phyloP scores from a whole-genome alignment of 1,140 invertebrate genomes.

The Drosophila pachea region DNA sequence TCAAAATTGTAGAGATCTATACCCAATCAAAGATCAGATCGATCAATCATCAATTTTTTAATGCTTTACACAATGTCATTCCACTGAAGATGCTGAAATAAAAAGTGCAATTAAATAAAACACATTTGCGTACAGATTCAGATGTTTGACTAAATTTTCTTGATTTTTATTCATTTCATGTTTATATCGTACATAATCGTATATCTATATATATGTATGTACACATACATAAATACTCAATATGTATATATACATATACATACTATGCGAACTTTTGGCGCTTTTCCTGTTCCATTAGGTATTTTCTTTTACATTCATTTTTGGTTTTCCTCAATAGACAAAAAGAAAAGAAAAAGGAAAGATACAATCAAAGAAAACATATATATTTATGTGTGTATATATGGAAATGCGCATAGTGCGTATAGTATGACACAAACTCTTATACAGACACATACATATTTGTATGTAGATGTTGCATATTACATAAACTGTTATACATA shows the following conservation, averaged over 20 bases:
- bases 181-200: slow-evolving; percentile 25
- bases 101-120: slow-evolving; percentile 13
- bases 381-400: slow-evolving; percentile 6
- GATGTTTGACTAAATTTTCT: slow-evolving; percentile 73
- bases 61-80: neutral
- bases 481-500: slow-evolving; percentile 20
- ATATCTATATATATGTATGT: slow-evolving; percentile 10
- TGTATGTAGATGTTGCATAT: slow-evolving; percentile 9
- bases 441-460: slow-evolving; percentile 7
- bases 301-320: slow-evolving; percentile 50
- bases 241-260: slow-evolving; percentile 36
- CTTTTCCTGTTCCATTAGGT: slow-evolving; percentile 31
- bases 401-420: neutral
- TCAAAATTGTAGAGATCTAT: no score
- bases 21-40: no score
- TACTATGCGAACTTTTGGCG: slow-evolving; percentile 58
- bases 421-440: slow-evolving; percentile 13
- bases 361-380: slow-evolving; percentile 13
- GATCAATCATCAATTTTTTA: neutral
- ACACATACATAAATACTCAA: slow-evolving; percentile 14
- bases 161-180: slow-evolving; percentile 66
- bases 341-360: slow-evolving; percentile 38
- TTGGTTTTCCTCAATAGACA: slow-evolving; percentile 39
- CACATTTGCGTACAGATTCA: slow-evolving; percentile 26
- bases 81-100: neutral